phyloP scores from a whole-genome alignment of 1,140 invertebrate species.

The Eumeta japonica region DNA sequence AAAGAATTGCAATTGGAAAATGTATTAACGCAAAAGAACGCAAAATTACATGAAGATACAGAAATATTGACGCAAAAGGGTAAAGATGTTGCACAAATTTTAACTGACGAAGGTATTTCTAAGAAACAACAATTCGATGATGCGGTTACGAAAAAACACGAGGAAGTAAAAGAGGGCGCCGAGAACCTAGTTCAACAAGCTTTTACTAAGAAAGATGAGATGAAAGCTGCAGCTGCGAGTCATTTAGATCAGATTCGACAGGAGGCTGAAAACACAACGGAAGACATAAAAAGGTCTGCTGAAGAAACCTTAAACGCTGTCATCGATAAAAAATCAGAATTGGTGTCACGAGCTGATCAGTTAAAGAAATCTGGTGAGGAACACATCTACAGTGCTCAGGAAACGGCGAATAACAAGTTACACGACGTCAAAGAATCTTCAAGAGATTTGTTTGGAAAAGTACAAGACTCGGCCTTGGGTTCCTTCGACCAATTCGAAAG shows the following conservation, averaged over 20 bases:
- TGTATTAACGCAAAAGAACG: neutral
- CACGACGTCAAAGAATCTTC: constrained; percentile 29
- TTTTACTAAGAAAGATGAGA: constrained; percentile 24
- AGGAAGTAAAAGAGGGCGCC: constrained; percentile 16
- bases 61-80: constrained; percentile 4
- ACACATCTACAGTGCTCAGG: constrained; percentile 16
- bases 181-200: constrained; percentile 6
- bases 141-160: constrained; percentile 33
- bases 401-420: constrained; percentile 17
- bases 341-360: constrained; percentile 25
- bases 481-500: constrained; percentile 47
- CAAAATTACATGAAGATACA: constrained; percentile 6
- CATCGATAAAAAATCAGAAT: constrained; percentile 27
- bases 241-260: constrained; percentile 40
- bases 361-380: constrained; percentile 24
- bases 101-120: constrained; percentile 27
- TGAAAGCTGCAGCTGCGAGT: constrained; percentile 21
- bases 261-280: constrained; percentile 39
- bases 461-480: constrained; percentile 42
- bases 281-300: constrained; percentile 41
- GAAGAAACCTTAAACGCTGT: constrained; percentile 37
- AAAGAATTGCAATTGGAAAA: no score
- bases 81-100: constrained; percentile 27
- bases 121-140: constrained; percentile 35
- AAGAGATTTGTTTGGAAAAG: constrained; percentile 32